Evolutionary conservation across 2,888 invertebrate genomes (phyloP), one percentile per base, ranked within the genome.

Genomic region (Euzetes globulus): DNA sequence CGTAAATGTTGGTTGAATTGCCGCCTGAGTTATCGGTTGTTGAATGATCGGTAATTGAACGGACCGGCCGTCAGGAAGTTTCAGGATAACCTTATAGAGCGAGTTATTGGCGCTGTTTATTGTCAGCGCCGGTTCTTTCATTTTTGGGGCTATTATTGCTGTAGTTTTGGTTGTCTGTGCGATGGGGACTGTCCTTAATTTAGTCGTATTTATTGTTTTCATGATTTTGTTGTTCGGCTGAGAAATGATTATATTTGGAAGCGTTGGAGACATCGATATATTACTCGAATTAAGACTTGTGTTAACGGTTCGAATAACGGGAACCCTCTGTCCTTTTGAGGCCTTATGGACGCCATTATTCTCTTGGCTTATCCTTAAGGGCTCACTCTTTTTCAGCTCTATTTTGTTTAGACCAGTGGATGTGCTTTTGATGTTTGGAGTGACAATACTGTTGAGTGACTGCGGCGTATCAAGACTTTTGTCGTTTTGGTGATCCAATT

Each of bases 1-100:
- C 11, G 50, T 19, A 19, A 22, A 71, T 50, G 74, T 45, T 50
- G 63, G 58, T 25, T 22, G 19, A 73, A 58, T 68, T 72, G 33
- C n/a, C 52, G 65, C 33, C 52, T 29, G 71, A n/a, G 75, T 70
- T 13, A 77, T 33, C 55, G 78, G 77, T 13, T 82, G 76, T 9
- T 83, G 82, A 50, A 82, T 79, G 7, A 84, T 83, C 6, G 84
- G 83, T 41, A 85, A 80, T 75, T 84, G 84, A 78, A 86, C 79
- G 15, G 82, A 81, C 79, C 85, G 84, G 9, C 87, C 87, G 80
- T 84, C 84, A 5, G 86, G 84, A 29, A 86, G 84, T 80, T 86
- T 85, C 65, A 87, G 79, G 50, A 85, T 80, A 25, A 87, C 81
- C 78, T 86, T 85, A 76, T 86, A 72, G 41, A 79, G 82, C 5